Base-by-base conservation (phyloP, 2,888 invertebrate genomes). In the Oxycera nigricornis region DNA sequence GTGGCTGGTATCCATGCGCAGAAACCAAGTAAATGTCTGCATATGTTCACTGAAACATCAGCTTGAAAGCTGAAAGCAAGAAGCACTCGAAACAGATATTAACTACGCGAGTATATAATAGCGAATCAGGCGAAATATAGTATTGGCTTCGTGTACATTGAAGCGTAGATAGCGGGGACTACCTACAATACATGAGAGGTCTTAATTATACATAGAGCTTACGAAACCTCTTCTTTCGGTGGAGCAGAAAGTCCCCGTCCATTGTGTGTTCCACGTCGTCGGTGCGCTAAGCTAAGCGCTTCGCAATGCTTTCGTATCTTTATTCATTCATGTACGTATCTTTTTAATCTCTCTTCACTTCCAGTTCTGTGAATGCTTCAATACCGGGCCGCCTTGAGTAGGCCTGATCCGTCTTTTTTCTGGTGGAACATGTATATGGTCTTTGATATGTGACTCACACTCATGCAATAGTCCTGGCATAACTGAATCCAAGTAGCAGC, bases 1-100 rank as follows among this genome's bases (percentile, higher is more conserved):
- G 46, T n/a, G 14, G 4, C n/a, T 17, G 14, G 30, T n/a, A 67
- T 41, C 22, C 67, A 67, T 67, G 67, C 67, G 67, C 70, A 52
- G 35, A 70, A 46, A n/a, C n/a, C 2, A 2, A 26, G 62, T 62
- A 65, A 65, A 65, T 65, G 41, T 26, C 11, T 41, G 11, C 65
- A 65, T 65, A 24, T 65, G 65, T 20, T 30, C 2, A 20, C n/a
- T 39, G 41, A 30, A 59, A 59, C 30, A 59, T 59, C 59, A 28
- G 30, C 14, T 30, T 9, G 39, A 24, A 65, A 65, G 41, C 22
- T 46, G 46, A 46, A 46, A 46, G 46, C 46, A 14, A n/a, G 46
- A 46, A 17, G 46, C 14, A 46, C 17, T 46, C 6, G 14, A 46
- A 46, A 46, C 46, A 46, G 46, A 46, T 46, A 46, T 3, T 17